A percentile compares a stretch with the other conserved stretches of the same genome.
phyloP scores from a whole-genome alignment of 1,140 invertebrate genomes.

The Euura saliciscinereae region DNA sequence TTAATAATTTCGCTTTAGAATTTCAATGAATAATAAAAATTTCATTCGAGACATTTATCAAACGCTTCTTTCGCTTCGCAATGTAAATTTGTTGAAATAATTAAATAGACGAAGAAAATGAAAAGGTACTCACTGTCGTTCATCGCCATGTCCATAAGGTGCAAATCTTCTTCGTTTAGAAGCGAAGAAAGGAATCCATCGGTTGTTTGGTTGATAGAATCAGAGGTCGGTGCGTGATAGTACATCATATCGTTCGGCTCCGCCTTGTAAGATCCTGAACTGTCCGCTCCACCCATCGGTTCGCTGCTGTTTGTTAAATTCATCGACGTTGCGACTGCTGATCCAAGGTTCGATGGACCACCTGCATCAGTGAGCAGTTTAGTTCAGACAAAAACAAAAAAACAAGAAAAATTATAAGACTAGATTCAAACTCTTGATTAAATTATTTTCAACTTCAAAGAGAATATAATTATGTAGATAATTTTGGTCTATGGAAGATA shows the following conservation, averaged over 20 bases:
- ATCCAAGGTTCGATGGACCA: constrained; percentile 71
- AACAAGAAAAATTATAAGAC: neutral
- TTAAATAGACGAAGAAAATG: neutral
- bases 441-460: too few relatives aligned
- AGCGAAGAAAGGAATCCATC: constrained; percentile 86
- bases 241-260: constrained; percentile 69
- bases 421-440: too few relatives aligned
- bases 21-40: too few relatives aligned
- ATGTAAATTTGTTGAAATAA: neutral
- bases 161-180: constrained; percentile 85
- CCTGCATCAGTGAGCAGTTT: constrained; percentile 61
- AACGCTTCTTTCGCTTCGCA: neutral
- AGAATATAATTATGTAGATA: too few relatives aligned
- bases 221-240: constrained; percentile 68
- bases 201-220: constrained; percentile 73
- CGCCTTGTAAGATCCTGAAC: constrained; percentile 55
- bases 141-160: constrained; percentile 89
- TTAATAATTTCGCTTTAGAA: too few relatives aligned
- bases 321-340: constrained; percentile 81
- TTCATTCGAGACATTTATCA: too few relatives aligned
- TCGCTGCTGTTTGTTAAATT: constrained; percentile 73
- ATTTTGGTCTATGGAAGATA: too few relatives aligned
- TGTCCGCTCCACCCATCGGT: constrained; percentile 54
- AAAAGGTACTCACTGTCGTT: constrained; percentile 74
- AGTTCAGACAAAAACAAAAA: constrained; percentile 42